Evolutionary conservation across 2,797 vertebrate species (phyloP).

Genomic region (Cirrhinus mrigala): DNA sequence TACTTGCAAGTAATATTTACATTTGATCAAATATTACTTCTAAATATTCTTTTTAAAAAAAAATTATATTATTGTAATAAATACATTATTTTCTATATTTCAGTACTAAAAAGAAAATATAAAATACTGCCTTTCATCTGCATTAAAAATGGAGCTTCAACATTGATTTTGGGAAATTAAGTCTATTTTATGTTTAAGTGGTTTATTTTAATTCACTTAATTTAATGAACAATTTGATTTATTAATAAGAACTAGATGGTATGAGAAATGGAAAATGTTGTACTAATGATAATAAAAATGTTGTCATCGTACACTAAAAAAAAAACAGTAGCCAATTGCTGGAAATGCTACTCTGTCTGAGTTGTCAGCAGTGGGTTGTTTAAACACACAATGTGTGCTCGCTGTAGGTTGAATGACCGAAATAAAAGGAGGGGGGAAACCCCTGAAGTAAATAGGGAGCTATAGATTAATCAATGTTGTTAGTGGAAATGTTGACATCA

Average conservation of each 20-base stretch:
- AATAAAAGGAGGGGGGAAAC: neutral
- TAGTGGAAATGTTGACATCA: slow-evolving; percentile 69
- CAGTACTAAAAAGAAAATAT: neutral
- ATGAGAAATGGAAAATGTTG: neutral
- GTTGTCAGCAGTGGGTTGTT: slow-evolving; percentile 33
- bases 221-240: neutral
- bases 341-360: slow-evolving; percentile 11
- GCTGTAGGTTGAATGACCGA: slow-evolving; percentile 35
- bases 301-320: neutral
- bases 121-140: neutral
- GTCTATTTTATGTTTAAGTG: neutral
- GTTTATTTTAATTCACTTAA: neutral
- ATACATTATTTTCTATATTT: neutral
- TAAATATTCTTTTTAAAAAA: no score
- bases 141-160: neutral
- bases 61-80: neutral
- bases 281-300: neutral
- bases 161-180: neutral
- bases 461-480: slow-evolving; percentile 68
- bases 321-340: neutral
- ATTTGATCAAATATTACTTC: neutral
- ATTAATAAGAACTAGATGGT: neutral
- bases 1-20: neutral
- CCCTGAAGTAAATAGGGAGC: slow-evolving; percentile 60
- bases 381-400: slow-evolving; percentile 48